Percentiles rank a stretch among this genome's conserved stretches.
These are phyloP conservation scores for Olivierus martensii DNA, from an alignment of 1,140 invertebrate genomes.

Conservation along the genomic window DNA sequence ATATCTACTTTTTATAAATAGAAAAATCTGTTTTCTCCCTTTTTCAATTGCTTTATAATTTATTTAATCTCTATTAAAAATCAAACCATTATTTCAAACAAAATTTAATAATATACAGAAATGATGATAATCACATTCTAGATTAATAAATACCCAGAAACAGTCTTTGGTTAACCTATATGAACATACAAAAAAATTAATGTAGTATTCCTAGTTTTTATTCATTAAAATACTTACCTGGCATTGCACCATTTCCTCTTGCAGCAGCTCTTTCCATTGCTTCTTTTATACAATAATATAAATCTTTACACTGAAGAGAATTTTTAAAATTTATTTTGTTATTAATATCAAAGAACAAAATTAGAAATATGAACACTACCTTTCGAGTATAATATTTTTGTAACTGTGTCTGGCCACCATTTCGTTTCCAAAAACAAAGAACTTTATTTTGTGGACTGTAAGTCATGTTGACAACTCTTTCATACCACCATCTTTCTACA, in stretches of 20 bases:
- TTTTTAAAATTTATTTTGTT: neutral
- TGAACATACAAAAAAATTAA: neutral
- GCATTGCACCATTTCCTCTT: slow-evolving; percentile 54
- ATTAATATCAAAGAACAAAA: neutral
- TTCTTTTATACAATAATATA: slow-evolving; percentile 97
- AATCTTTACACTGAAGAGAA: slow-evolving; percentile 76
- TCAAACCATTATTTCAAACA: too few relatives aligned
- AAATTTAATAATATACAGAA: too few relatives aligned
- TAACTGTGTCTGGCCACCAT: slow-evolving; percentile 78
- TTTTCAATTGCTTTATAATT: too few relatives aligned
- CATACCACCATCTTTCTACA: slow-evolving; percentile 96
- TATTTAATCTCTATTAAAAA: too few relatives aligned
- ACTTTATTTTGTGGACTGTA: slow-evolving; percentile 97
- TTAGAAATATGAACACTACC: slow-evolving; percentile 38
- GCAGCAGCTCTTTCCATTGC: slow-evolving; percentile 93
- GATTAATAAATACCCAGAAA: too few relatives aligned
- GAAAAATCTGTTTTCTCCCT: too few relatives aligned
- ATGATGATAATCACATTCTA: too few relatives aligned
- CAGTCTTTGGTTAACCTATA: neutral
- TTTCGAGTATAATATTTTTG: slow-evolving; percentile 99
- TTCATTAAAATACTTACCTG: slow-evolving; percentile 32
- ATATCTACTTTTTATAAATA: too few relatives aligned
- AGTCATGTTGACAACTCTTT: slow-evolving; percentile 97
- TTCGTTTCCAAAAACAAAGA: slow-evolving; percentile 82
- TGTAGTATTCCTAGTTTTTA: neutral